phyloP scores from a whole-genome alignment of 2,888 invertebrate species.

The Lymantria monacha region DNA sequence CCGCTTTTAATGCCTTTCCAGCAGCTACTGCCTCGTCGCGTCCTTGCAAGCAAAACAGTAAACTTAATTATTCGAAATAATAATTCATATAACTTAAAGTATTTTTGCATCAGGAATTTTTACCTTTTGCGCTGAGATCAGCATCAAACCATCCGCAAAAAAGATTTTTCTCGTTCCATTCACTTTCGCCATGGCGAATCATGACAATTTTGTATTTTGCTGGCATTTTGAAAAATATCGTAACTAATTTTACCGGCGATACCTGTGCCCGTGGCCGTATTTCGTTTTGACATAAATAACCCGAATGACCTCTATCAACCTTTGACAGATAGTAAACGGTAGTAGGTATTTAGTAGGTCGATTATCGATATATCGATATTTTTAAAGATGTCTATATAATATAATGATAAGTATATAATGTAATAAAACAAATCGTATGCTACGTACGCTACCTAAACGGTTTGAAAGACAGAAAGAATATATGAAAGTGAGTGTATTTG shows the following conservation, averaged over 20 bases:
- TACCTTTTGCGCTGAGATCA: constrained; percentile 86
- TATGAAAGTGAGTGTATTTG: too few relatives aligned
- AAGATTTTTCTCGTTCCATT: constrained; percentile 88
- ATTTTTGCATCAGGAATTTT: too few relatives aligned
- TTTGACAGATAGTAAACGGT: too few relatives aligned
- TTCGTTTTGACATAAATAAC: constrained; percentile 56
- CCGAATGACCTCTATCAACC: constrained; percentile 48
- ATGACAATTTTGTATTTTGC: constrained; percentile 85
- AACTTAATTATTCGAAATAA: neutral
- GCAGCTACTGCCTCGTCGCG: constrained; percentile 86
- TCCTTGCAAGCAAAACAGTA: constrained; percentile 64
- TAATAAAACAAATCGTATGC: too few relatives aligned
- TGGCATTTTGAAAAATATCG: constrained; percentile 48
- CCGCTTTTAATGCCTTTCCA: constrained; percentile 87
- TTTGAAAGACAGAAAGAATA: too few relatives aligned
- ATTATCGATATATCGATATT: too few relatives aligned
- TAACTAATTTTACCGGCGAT: neutral
- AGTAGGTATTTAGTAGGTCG: too few relatives aligned
- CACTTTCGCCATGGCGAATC: constrained; percentile 89
- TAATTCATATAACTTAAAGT: constrained; percentile 12
- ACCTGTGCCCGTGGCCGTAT: neutral
- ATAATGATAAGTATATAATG: too few relatives aligned
- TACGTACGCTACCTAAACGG: too few relatives aligned
- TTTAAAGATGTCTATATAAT: too few relatives aligned
- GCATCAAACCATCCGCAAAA: constrained; percentile 90